A percentile compares a stretch with the other conserved stretches of the same genome.
These are phyloP conservation scores for Neosilurus hyrtlii DNA, from an alignment of 2,797 vertebrate species.

Conservation along the genomic window DNA sequence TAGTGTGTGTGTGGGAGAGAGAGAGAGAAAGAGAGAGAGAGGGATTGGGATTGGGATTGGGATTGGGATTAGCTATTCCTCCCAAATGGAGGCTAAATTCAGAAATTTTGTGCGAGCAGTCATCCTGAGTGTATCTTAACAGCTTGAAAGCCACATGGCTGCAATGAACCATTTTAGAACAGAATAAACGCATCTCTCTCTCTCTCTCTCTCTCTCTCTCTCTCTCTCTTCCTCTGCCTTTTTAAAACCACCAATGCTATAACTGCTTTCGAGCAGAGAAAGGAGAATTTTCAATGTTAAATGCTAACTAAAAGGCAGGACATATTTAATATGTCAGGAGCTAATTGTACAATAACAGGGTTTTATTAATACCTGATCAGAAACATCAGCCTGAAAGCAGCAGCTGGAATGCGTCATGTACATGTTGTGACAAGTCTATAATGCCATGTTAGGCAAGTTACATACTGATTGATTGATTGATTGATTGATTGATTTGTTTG, in stretches of 20 bases:
- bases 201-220: neutral
- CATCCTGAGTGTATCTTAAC: conserved; percentile 38
- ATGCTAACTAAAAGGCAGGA: neutral
- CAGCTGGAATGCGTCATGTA: conserved; percentile 7
- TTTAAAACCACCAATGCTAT: no score
- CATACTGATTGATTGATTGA: no score
- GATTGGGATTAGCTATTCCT: neutral
- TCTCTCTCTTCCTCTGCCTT: no score
- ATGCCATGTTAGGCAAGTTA: neutral
- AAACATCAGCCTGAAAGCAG: neutral
- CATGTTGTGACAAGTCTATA: neutral
- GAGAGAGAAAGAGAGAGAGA: neutral
- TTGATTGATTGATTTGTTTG: no score
- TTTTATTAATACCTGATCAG: neutral
- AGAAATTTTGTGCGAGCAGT: conserved; percentile 37
- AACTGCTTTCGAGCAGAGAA: no score
- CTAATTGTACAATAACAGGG: neutral
- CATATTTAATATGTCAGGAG: neutral
- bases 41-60: neutral
- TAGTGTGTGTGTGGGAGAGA: neutral
- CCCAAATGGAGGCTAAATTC: conserved; percentile 46
- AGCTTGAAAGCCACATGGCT: conserved; percentile 13
- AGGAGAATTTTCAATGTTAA: no score
- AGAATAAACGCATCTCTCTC: neutral
- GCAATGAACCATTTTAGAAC: neutral